Conservation (phyloP, 2,113 vertebrate genomes). For the Rattus rattus region DNA sequence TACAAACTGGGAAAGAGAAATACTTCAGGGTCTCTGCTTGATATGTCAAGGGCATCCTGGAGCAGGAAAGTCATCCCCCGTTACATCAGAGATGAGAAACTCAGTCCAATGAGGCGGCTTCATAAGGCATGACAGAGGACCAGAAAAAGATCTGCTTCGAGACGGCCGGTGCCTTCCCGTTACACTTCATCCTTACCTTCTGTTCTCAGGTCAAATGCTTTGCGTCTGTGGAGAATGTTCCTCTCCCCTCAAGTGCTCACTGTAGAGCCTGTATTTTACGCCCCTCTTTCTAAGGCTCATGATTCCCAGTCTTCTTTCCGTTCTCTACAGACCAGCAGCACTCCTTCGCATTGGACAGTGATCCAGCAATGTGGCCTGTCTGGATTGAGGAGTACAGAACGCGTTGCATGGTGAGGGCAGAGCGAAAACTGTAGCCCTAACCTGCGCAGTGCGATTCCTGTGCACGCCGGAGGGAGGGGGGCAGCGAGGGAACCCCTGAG, state of each 20-base stretch:
- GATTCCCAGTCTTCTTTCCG: not conserved
- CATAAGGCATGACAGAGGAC: not conserved
- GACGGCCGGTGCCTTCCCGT: not conserved
- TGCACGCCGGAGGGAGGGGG: not conserved
- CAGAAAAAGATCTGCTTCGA: not conserved
- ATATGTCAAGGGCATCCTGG: not conserved
- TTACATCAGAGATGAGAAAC: not conserved
- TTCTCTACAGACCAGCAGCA: not conserved
- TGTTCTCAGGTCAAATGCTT: not conserved
- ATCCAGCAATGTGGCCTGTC: not conserved
- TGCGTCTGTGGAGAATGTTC: not conserved
- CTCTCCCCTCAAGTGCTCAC: not conserved
- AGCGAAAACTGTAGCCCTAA: not conserved
- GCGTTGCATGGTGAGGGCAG: not conserved
- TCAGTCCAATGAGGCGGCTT: not conserved
- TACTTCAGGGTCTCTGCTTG: not conserved
- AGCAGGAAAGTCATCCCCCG: not conserved
- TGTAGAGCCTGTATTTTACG: constrained; percentile 21
- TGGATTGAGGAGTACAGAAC: not conserved
- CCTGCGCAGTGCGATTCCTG: not conserved
- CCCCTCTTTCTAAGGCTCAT: not conserved
- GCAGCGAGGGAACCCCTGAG: not conserved
- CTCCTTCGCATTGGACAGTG: not conserved
- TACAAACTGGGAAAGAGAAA: not conserved
- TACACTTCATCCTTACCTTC: not conserved